Evolutionary conservation across 2,113 vertebrate species (phyloP).

Genomic region (Lontra canadensis): DNA sequence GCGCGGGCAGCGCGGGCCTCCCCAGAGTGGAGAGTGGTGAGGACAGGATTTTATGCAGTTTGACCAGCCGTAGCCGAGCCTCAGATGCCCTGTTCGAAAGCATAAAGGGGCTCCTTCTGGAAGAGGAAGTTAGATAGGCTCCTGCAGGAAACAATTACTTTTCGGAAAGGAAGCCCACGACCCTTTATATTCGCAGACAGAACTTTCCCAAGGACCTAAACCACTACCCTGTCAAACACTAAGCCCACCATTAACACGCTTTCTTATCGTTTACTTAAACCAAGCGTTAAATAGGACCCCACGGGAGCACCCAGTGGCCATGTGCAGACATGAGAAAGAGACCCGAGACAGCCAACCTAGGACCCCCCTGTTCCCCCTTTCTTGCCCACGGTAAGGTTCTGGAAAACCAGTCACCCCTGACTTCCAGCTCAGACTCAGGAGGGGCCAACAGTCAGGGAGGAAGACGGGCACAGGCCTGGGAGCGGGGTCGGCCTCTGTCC

Average conservation of each 20-base stretch:
- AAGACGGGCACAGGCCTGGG: not conserved
- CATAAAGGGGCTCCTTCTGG: not conserved
- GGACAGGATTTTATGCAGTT: too few relatives aligned
- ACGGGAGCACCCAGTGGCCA: not conserved
- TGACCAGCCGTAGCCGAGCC: fast-evolving
- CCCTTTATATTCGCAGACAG: not conserved
- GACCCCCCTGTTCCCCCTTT: not conserved
- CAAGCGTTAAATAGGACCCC: not conserved
- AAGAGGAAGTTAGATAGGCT: not conserved
- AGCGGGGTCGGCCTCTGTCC: not conserved
- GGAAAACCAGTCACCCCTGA: not conserved
- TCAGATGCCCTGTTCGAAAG: not conserved
- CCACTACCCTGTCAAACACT: not conserved
- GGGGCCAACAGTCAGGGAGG: not conserved
- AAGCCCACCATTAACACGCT: not conserved
- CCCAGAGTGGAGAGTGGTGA: too few relatives aligned
- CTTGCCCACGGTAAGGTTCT: not conserved
- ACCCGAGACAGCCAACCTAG: not conserved
- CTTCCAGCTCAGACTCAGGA: not conserved
- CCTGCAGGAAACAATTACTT: not conserved
- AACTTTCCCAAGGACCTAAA: not conserved
- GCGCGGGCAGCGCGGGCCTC: too few relatives aligned
- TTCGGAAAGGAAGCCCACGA: not conserved
- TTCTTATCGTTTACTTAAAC: not conserved
- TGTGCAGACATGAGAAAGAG: not conserved